Base-by-base conservation (phyloP, 2,113 vertebrate genomes). In the Triplophysa rosa region DNA sequence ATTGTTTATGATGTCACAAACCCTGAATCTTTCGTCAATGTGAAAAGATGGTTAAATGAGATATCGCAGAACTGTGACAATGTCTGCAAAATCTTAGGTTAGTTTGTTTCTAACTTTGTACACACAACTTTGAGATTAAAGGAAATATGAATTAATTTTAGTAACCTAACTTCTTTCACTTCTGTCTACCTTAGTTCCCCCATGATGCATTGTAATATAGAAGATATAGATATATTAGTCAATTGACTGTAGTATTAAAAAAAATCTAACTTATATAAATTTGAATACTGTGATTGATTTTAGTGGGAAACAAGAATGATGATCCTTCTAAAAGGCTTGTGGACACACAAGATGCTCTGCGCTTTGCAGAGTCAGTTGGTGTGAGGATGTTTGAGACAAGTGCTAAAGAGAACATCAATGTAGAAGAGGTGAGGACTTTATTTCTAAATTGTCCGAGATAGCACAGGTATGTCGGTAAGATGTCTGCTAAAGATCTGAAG, bases 1-100 rank as follows among this genome's bases (percentile, higher is more conserved):
- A 92, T 95, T 0, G 94, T 95, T 0, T 95, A 95, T 26, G 94
- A 95, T n/a, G 94, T 95, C 67, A 95, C 94, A 0, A 95, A 94
- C 49, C 91, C 92, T 0, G 94, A 95, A 84, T 95, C 94, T 0
- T 95, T 95, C 52, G 91, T 95, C 0, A 95, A 95, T 0, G 94
- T 95, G 3, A 95, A 94, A 83, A 77, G 93, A 54, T 95, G 94
- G 94, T 66, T 95, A 4, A 94, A 94, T 0, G 94, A 95, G 76
- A 95, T 95, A 79, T 90, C 92, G 0, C 93, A 95, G 87, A 95
- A 95, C 89, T 95, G 94, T 33, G 94, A 95, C 87, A 93, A 24
- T 14, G 94, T 95, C 84, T 94, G 93, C 86, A 94, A 94, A 78
- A 92, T 95, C 69, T 86, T 95, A 24, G 94, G 94, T 95, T 75